Conservation (phyloP, 92 coral and sea anemone genomes). For the Umimayanthus chanpuru region DNA sequence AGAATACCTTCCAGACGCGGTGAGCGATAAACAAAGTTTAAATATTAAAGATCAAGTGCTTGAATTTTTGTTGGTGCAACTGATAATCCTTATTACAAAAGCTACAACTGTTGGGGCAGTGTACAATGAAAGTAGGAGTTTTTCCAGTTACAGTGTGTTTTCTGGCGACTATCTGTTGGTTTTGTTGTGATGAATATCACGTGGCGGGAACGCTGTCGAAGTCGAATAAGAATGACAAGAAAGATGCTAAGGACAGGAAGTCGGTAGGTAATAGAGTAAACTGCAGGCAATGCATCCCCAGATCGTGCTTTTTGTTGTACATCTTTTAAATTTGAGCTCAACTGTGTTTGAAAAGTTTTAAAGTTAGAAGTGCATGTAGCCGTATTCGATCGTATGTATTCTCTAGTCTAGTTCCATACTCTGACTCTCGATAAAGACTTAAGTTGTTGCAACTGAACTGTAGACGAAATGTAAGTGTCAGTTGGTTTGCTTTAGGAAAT, state of each 20-base stretch:
- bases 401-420: too few species aligned
- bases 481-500: too few species aligned
- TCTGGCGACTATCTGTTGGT: conserved; percentile 38
- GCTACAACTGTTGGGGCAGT: background rate
- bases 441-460: too few species aligned
- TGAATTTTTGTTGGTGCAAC: background rate
- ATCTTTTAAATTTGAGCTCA: background rate
- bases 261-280: conserved; percentile 37
- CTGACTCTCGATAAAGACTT: too few species aligned
- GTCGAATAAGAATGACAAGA: conserved; percentile 63
- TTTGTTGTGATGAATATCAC: conserved; percentile 40
- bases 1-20: background rate
- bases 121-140: conserved; percentile 31
- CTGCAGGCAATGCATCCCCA: too few species aligned
- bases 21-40: background rate
- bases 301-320: background rate
- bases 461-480: too few species aligned
- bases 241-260: conserved; percentile 47
- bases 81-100: conserved; percentile 43
- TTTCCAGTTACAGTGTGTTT: conserved; percentile 36
- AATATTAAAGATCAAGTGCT: background rate
- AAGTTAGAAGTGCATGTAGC: background rate
- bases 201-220: conserved; percentile 83
- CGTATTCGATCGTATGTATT: too few species aligned
- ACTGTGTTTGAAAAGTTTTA: background rate